Conservation (phyloP, 2,888 invertebrate species). For the Zeuzera pyrina region DNA sequence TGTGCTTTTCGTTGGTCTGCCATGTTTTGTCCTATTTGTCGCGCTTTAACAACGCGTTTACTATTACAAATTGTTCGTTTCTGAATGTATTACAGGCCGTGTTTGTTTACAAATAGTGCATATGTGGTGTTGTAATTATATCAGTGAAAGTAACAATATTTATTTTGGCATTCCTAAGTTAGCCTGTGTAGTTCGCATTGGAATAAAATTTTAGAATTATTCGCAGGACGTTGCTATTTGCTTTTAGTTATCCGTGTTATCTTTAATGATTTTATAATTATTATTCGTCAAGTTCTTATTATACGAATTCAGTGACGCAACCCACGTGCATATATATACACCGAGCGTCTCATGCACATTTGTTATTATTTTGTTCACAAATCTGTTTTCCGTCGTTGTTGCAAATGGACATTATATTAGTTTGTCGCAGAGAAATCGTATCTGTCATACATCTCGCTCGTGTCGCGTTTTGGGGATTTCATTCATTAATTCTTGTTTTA, state of each 20-base stretch:
- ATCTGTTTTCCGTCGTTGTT: conserved; percentile 69
- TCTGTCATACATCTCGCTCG: conserved; percentile 48
- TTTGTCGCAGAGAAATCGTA: conserved; percentile 54
- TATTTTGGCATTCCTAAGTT: conserved; percentile 48
- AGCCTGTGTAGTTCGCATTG: conserved; percentile 57
- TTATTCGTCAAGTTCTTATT: conserved; percentile 32
- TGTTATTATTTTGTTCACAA: conserved; percentile 82
- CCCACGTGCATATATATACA: conserved; percentile 67
- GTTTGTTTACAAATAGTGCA: conserved; percentile 68
- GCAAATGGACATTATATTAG: too few species aligned
- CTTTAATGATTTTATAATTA: conserved; percentile 21
- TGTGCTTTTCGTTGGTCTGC: conserved; percentile 65
- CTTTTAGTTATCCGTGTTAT: conserved; percentile 24
- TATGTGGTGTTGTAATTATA: conserved; percentile 43
- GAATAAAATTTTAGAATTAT: conserved; percentile 53
- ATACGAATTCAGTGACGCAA: conserved; percentile 54
- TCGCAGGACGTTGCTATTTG: conserved; percentile 41
- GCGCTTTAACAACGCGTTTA: conserved; percentile 68
- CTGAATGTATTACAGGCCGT: conserved; percentile 62
- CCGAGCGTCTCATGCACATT: conserved; percentile 75
- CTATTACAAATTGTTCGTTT: conserved; percentile 57
- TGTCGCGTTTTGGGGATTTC: conserved; percentile 27
- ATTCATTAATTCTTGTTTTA: conserved; percentile 38
- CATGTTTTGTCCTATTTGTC: conserved; percentile 74
- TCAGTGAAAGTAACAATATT: conserved; percentile 36